Conservation (phyloP, 2,797 vertebrate species). For the Mormyrus hasselquistii region DNA sequence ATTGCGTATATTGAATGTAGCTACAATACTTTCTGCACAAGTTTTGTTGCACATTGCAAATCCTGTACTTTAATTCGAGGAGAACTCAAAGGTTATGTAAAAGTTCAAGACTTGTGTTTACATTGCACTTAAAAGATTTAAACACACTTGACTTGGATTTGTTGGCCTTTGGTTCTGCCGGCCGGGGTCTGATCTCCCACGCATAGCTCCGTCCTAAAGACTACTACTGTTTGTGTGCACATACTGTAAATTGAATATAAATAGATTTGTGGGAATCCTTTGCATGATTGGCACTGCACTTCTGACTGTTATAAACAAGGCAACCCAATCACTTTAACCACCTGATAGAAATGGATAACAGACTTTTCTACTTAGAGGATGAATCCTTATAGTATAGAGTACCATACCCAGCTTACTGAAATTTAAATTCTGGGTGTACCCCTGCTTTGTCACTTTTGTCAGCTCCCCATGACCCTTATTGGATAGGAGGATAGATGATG, state of each 20-base stretch:
- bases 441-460: neutral
- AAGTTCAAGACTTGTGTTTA: slow-evolving; percentile 23
- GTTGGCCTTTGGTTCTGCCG: neutral
- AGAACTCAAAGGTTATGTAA: neutral
- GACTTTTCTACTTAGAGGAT: neutral
- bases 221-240: slow-evolving; percentile 10
- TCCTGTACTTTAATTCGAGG: slow-evolving; percentile 12
- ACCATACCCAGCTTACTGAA: neutral
- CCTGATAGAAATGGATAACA: neutral
- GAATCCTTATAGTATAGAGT: neutral
- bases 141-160: slow-evolving; percentile 22
- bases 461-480: neutral
- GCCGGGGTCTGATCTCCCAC: neutral
- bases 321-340: neutral
- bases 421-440: neutral
- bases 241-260: slow-evolving; percentile 19
- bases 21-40: neutral
- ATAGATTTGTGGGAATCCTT: slow-evolving; percentile 12
- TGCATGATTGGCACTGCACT: neutral
- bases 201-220: neutral
- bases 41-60: neutral
- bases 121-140: slow-evolving; percentile 20
- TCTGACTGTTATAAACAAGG: slow-evolving; percentile 14
- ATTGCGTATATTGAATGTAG: neutral
- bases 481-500: neutral